Evolutionary conservation across 2,888 invertebrate species (phyloP).

Genomic region (Hirtodrosophila trivittata): DNA sequence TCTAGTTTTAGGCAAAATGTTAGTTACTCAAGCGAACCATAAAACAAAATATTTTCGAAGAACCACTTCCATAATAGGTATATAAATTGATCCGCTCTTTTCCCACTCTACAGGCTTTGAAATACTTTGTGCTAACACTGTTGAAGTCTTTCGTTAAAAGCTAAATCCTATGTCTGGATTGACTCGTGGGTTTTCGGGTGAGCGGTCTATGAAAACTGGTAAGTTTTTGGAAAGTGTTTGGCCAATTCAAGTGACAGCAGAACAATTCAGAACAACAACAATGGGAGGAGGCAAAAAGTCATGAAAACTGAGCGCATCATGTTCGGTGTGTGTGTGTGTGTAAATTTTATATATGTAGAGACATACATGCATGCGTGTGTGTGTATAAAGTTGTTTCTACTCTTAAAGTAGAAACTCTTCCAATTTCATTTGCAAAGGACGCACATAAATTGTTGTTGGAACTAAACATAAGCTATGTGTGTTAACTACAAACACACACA

Average conservation of each 20-base stretch:
- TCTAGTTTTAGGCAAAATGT: no score
- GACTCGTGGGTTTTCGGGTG: not conserved
- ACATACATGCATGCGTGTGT: not conserved
- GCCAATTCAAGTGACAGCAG: conserved; percentile 1
- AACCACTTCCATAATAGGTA: no score
- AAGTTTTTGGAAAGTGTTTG: not conserved
- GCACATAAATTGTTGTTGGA: conserved; percentile 66
- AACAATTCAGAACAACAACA: conserved; percentile 1
- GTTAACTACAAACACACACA: conserved; percentile 38
- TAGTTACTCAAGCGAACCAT: no score
- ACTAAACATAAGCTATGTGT: conserved; percentile 70
- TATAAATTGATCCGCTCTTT: no score
- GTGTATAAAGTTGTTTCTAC: not conserved
- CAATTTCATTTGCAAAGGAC: conserved; percentile 38
- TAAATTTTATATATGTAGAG: not conserved
- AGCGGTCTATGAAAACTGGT: not conserved
- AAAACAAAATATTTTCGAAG: no score
- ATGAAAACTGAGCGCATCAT: not conserved
- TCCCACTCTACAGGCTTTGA: no score
- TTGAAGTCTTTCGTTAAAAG: no score
- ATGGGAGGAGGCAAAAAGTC: not conserved
- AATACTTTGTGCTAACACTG: no score
- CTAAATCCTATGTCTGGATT: not conserved
- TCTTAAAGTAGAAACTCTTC: conserved; percentile 13
- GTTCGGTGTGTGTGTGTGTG: not conserved